A percentile compares a stretch with the other conserved stretches of the same genome.
phyloP scores from a whole-genome alignment of 2,888 invertebrate genomes.

The Lasioglossum morio region DNA sequence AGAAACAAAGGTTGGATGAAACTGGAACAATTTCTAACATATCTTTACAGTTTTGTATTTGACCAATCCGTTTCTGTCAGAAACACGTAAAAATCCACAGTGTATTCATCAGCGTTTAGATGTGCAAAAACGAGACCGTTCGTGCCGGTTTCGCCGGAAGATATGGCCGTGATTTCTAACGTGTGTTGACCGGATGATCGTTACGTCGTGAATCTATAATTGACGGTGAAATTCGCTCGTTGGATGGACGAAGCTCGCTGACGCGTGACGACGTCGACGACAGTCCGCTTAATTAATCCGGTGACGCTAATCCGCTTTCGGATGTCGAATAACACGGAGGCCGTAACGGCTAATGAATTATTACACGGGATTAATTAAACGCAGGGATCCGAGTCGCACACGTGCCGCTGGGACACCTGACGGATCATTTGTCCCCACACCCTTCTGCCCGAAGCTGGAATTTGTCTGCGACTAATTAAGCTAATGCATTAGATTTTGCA shows the following conservation, averaged over 20 bases:
- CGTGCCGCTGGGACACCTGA: background rate
- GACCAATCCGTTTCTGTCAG: no score
- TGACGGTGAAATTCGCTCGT: background rate
- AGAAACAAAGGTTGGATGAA: no score
- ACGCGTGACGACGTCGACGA: background rate
- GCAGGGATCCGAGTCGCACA: background rate
- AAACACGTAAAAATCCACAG: background rate
- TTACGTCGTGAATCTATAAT: background rate
- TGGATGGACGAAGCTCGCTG: background rate
- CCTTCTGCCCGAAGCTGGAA: background rate
- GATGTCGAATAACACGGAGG: background rate
- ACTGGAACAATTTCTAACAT: no score
- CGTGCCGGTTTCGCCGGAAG: background rate
- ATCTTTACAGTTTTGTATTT: no score
- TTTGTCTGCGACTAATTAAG: slow-evolving; percentile 21
- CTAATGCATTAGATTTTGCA: background rate
- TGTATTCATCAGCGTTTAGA: background rate
- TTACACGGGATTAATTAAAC: slow-evolving; percentile 44
- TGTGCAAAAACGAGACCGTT: background rate
- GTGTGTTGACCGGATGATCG: background rate
- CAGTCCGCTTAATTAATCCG: slow-evolving; percentile 17
- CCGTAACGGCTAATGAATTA: slow-evolving; percentile 19
- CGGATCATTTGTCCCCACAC: background rate
- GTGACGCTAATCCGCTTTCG: background rate
- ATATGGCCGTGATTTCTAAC: background rate